Conservation (phyloP, 2,113 vertebrate species). For the Helogale parvula region DNA sequence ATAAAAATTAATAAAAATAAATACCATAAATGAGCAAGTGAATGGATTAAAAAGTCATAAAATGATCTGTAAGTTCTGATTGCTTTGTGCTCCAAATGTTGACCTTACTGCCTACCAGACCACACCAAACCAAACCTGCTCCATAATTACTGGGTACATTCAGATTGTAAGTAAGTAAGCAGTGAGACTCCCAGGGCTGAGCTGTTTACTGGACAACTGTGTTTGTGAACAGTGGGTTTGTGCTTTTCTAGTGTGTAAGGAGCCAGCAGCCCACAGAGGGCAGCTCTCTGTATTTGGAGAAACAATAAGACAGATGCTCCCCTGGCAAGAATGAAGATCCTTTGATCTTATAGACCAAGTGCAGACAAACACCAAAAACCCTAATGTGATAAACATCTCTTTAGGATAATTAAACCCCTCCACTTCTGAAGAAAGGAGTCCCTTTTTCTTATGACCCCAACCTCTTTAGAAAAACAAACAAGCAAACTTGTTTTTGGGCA, state of each 20-base stretch:
- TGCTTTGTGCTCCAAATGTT: not conserved
- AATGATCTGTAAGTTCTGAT: not conserved
- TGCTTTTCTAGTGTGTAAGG: not conserved
- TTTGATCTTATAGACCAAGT: not conserved
- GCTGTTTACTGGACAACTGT: not conserved
- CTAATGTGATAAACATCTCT: not conserved
- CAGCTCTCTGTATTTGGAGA: constrained; percentile 31
- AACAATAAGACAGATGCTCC: not conserved
- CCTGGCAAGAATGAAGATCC: not conserved
- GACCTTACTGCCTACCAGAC: not conserved
- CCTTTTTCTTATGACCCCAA: not conserved
- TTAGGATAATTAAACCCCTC: not conserved
- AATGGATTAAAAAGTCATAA: not conserved
- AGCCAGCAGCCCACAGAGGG: not conserved
- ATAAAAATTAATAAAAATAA: too few relatives aligned
- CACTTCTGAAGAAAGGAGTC: not conserved
- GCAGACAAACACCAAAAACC: not conserved
- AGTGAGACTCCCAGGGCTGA: not conserved
- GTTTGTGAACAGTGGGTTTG: not conserved
- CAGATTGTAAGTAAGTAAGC: not conserved
- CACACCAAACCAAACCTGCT: not conserved
- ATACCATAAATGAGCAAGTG: not conserved
- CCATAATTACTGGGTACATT: not conserved
- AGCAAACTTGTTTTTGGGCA: not conserved
- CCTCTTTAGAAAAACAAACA: not conserved